Conservation (phyloP, 2,888 invertebrate species). For the Orgyia antiqua region DNA sequence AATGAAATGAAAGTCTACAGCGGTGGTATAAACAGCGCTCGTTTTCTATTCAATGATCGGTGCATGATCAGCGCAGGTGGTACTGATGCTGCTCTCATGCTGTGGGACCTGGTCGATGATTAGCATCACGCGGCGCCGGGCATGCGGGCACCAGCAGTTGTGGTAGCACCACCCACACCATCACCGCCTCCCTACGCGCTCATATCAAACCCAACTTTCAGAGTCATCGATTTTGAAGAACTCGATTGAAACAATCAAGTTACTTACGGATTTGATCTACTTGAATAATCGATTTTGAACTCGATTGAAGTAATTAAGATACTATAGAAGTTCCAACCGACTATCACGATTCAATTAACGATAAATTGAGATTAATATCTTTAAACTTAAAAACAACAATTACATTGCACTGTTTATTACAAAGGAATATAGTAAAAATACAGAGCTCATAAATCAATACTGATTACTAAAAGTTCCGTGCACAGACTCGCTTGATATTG, state of each 20-base stretch:
- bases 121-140: constrained; percentile 71
- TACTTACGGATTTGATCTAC: constrained; percentile 4
- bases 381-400: no score
- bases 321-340: no score
- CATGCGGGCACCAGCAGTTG: constrained; percentile 51
- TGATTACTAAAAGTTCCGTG: no score
- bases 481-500: no score
- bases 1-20: constrained; percentile 93
- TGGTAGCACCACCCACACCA: constrained; percentile 61
- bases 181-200: constrained; percentile 55
- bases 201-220: constrained; percentile 44
- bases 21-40: constrained; percentile 86
- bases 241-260: constrained; percentile 50
- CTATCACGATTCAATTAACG: no score
- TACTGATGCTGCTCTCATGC: constrained; percentile 91
- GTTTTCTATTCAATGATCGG: constrained; percentile 92
- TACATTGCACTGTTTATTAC: no score
- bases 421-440: no score
- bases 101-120: constrained; percentile 92
- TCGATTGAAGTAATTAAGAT: no score
- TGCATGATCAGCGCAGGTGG: constrained; percentile 92
- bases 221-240: constrained; percentile 60
- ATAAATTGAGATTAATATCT: no score
- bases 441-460: no score
- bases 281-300: not conserved